Evolutionary conservation across 2,113 vertebrate genomes (phyloP), one percentile per base, ranked within the genome.

Genomic region (Nyctereutes procyonoides): DNA sequence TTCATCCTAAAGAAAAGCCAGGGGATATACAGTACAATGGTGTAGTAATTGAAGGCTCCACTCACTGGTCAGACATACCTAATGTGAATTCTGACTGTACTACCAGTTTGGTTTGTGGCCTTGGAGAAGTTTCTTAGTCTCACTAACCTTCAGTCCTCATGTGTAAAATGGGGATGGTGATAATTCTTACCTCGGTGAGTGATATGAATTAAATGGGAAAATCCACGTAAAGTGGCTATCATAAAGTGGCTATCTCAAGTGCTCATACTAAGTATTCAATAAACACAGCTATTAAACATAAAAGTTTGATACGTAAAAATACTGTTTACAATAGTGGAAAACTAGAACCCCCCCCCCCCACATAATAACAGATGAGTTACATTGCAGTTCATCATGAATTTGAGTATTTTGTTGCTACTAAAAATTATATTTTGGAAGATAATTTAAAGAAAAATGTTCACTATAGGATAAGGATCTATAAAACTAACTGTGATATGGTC

Each of bases 401-500:
- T 13, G n/a, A 88, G 56, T 81, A 58, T 97, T 74, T 86, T 79
- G 26, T 26, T 95, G 32, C 17, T 86, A 87, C 67, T 56, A 51
- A 86, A 91, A 95, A 60, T 67, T 85, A 15, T 83, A 82, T 56
- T 93, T 80, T 82, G 22, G 53, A 91, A 93, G 28, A 88, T 56
- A 71, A 73, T 73, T 82, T 93, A 67, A 95, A 95, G 16, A 55
- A 91, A 95, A 88, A 63, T 80, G 5, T 92, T 96, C 4, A 43
- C 1, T 51, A 6, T 92, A 83, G 48, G 24, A 83, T 87, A 87
- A 94, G 30, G 24, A 81, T 88, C 82, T 87, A n/a, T n/a, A 95
- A 94, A 93, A 69, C 38, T 88, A 96, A 92, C 63, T 87, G 60
- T 80, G 48, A 38, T 16, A 24, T 88, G 35, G 9, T 3, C 12